Percentiles rank a stretch among this genome's conserved stretches.
Evolutionary conservation across 2,797 vertebrate species (phyloP).

Genomic region (Pagetopsis macropterus): DNA sequence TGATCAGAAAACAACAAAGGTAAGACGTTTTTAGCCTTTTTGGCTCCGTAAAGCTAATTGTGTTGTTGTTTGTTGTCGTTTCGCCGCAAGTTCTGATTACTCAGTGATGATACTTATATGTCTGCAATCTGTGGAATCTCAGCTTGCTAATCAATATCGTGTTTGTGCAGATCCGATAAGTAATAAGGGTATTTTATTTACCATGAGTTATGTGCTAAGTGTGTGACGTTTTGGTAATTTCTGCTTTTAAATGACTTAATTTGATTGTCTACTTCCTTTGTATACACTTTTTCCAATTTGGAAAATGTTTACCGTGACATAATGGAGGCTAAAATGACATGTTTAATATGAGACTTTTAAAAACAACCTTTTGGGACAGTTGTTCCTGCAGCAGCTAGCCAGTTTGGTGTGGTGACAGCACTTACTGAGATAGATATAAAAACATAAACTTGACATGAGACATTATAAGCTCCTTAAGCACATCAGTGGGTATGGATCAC

Average conservation of each 20-base stretch:
- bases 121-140: no score
- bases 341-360: conserved; percentile 18
- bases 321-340: conserved; percentile 12
- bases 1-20: no score
- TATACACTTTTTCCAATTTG: conserved; percentile 2
- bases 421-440: conserved; percentile 48
- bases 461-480: conserved; percentile 37
- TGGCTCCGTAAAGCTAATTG: no score
- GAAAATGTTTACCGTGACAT: background rate
- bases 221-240: background rate
- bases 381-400: conserved; percentile 30
- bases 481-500: conserved; percentile 38
- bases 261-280: background rate
- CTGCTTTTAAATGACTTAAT: background rate
- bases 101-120: no score
- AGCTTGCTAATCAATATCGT: no score
- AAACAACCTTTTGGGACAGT: conserved; percentile 40
- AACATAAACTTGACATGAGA: conserved; percentile 42
- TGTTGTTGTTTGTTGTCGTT: no score
- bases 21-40: no score
- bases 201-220: no score
- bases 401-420: conserved; percentile 47
- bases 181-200: no score
- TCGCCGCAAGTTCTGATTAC: no score
- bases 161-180: no score